These are phyloP conservation scores for Agrilus mali DNA, from an alignment of 2,888 invertebrate species.

Conservation along the genomic window DNA sequence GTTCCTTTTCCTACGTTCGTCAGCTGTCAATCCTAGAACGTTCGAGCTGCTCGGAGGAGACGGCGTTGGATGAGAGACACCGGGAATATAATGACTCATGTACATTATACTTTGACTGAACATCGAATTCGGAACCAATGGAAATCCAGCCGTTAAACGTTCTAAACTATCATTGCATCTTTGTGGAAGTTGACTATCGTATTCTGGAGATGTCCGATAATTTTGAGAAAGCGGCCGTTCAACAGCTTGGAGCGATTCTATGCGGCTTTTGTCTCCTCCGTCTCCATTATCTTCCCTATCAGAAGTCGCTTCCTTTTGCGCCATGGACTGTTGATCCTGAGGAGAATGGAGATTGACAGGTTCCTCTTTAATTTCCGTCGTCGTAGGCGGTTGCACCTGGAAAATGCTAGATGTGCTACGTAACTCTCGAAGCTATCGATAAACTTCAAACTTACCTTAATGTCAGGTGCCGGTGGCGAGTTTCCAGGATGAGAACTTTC, in stretches of 20 bases:
- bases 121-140: constrained; percentile 77
- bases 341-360: constrained; percentile 34
- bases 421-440: neutral
- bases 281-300: constrained; percentile 31
- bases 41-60: constrained; percentile 47
- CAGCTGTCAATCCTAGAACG: constrained; percentile 44
- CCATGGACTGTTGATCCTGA: constrained; percentile 39
- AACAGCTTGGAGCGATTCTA: constrained; percentile 19
- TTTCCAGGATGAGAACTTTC: constrained; percentile 13
- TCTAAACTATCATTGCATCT: constrained; percentile 30
- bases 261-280: constrained; percentile 23
- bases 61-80: constrained; percentile 37
- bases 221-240: constrained; percentile 22
- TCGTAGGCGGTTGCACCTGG: constrained; percentile 26
- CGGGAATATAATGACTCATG: constrained; percentile 77
- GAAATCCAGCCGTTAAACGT: constrained; percentile 44
- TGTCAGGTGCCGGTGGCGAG: constrained; percentile 22
- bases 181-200: constrained; percentile 22
- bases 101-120: constrained; percentile 85
- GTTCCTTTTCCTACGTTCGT: constrained; percentile 87
- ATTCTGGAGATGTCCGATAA: constrained; percentile 27
- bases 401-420: constrained; percentile 13
- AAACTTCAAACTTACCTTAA: constrained; percentile 26
- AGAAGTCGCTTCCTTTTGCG: constrained; percentile 38
- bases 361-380: constrained; percentile 28